Evolutionary conservation across 37 sponge, comb jelly and placozoan species (phyloP), one percentile per base, ranked within the genome.

Genomic region (Amphimedon queenslandica): DNA sequence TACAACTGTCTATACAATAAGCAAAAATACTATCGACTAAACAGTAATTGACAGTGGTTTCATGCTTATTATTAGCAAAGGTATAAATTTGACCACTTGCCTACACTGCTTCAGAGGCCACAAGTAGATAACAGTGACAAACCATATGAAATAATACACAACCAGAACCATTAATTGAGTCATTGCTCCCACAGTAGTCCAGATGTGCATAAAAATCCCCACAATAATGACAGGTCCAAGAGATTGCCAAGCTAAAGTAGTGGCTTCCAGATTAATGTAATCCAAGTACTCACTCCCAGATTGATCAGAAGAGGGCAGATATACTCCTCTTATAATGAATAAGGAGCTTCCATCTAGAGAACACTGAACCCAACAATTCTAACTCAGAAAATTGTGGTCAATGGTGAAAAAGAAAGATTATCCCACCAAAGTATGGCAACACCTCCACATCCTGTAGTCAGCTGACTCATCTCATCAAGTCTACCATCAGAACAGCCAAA

Each of bases 1-100:
- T 39, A 66, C 67, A 66, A 10, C 10, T 5, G 4, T 36, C 20
- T 8, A 66, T 39, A 6, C 30, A 31, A 33, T 66, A 39, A 13
- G 67, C 67, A 66, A 39, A 36, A 36, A 36, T 36, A 35, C 67
- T 18, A 16, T 18, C 67, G 35, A 66, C 18, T 36, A 66, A 66
- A 31, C 67, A 66, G 11, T 33, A 66, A 16, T 66, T 39, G 5
- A 66, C 67, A 13, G 67, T 66, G 37, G 67, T 66, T 8, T 66
- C 35, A 6, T 35, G 10, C 30, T 16, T 35, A n/a, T n/a, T n/a
- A 66, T 39, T 39, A 66, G 23, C 4, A 10, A 66, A 66, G 35
- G 67, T 66, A 31, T 66, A 31, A 47, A 13, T 18, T n/a, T 36
- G 67, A 66, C 37, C 37, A 32, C 23, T 31, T 8, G 67, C 4